Evolutionary conservation across 2,113 vertebrate genomes (phyloP), one percentile per base, ranked within the genome.

Genomic region (Saccopteryx leptura): DNA sequence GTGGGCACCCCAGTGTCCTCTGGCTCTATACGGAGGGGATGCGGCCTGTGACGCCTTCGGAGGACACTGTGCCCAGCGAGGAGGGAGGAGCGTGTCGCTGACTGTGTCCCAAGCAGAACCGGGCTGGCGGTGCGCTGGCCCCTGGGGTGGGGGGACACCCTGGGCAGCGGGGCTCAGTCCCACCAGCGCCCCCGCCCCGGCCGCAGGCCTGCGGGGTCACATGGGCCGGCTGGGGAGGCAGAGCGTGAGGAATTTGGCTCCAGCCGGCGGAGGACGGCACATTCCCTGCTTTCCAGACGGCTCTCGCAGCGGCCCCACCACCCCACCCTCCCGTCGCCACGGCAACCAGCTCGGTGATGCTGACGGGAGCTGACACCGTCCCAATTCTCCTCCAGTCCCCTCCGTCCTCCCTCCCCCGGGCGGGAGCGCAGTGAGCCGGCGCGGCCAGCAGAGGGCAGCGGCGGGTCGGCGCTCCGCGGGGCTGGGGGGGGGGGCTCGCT

Each of bases 391-490:
- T 11, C 46, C 19, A 15, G 69, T 24, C 28, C 60, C 80, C 66
- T 54, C 71, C 68, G 4, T 11, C 21, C 46, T 46, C 66, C 66
- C 28, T 17, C 9, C 66, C 66, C n/a, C 11, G 56, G 56, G 66
- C 13, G 1, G 28, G 80, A 19, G 58, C 18, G 39, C 85, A 13
- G 10, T 88, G 65, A 50, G 69, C 50, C 0, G 0, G 5, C 0
- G 0, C 5, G 4, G 63, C 88, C 98, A 79, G 98, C 97, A 98
- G 98, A 95, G 97, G 98, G 98, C 98, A 96, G 97, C 94, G 96
- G 93, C 12, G 13, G 80, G 91, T 65, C 23, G 48, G 87, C 60
- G 6, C n/a, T 12, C 3, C 5, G 63, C 4, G 0, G 39, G 10
- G n/a, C 7, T 2, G 21, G 26, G 60, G 1, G 1, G 1, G 54